Evolutionary conservation across 2,113 vertebrate species (phyloP).

Genomic region (Microtus ochrogaster): DNA sequence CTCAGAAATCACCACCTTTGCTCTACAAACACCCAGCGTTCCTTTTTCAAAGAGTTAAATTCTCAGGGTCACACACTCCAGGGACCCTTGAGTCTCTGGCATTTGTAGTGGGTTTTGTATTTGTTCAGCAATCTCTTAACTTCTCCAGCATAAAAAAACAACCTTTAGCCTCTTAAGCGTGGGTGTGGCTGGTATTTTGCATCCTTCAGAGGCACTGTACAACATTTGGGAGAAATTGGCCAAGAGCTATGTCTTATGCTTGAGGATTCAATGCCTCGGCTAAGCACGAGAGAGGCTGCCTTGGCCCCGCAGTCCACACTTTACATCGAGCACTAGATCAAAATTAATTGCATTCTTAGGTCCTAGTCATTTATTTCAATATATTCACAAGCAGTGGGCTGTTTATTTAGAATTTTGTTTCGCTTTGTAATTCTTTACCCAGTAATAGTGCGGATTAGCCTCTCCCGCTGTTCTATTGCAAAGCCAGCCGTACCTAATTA

Average conservation of each 20-base stretch:
- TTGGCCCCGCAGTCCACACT: not conserved
- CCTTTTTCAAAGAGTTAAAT: not conserved
- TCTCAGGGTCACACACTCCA: not conserved
- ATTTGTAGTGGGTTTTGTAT: constrained; percentile 44
- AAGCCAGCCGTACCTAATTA: constrained; percentile 30
- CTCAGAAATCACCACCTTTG: constrained; percentile 50
- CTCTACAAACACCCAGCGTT: not conserved
- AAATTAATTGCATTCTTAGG: constrained; percentile 43
- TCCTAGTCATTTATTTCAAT: constrained; percentile 51
- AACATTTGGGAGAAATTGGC: not conserved
- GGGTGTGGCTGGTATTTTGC: not conserved
- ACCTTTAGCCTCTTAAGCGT: not conserved
- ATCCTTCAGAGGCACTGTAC: not conserved
- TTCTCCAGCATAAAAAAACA: not conserved
- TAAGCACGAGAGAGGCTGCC: not conserved
- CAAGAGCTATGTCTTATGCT: not conserved
- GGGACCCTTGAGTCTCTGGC: not conserved
- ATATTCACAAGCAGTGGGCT: constrained; percentile 54
- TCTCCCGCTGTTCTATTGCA: constrained; percentile 55
- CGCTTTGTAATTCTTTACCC: constrained; percentile 56
- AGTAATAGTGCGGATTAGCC: constrained; percentile 5
- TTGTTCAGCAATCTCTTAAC: constrained; percentile 51
- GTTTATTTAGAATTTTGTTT: constrained; percentile 60
- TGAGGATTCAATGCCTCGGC: too few relatives aligned
- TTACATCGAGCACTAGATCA: not conserved